Evolutionary conservation across 1,140 invertebrate species (phyloP).

Genomic region (Orussus abietinus): DNA sequence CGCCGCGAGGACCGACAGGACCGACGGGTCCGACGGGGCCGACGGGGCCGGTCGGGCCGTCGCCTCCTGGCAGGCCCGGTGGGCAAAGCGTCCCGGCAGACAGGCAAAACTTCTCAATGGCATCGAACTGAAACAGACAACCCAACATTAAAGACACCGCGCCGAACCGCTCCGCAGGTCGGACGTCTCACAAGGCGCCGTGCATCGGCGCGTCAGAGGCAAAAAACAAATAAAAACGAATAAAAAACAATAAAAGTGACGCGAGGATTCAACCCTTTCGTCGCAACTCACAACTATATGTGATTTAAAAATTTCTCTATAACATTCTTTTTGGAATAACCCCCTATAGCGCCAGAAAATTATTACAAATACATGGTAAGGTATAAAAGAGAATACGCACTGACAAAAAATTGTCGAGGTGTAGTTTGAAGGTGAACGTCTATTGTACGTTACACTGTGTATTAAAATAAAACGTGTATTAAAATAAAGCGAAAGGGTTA

Average conservation of each 20-base stretch:
- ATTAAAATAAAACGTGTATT: no score
- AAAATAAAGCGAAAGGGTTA: no score
- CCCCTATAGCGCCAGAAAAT: no score
- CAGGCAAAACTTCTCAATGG: slow-evolving; percentile 71
- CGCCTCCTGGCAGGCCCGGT: slow-evolving; percentile 66
- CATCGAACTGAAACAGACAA: slow-evolving; percentile 61
- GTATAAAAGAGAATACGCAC: no score
- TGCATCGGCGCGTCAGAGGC: background rate
- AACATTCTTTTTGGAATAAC: no score
- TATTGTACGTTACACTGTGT: no score
- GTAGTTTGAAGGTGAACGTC: no score
- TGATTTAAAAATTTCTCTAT: slow-evolving; percentile 10
- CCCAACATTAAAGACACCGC: slow-evolving; percentile 10
- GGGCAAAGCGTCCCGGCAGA: slow-evolving; percentile 78
- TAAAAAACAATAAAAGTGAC: slow-evolving; percentile 1
- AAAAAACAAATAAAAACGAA: background rate
- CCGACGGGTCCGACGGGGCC: slow-evolving; percentile 65
- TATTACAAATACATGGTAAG: no score
- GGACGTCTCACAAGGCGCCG: background rate
- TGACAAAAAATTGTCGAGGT: no score
- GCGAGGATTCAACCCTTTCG: slow-evolving; percentile 8
- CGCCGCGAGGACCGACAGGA: slow-evolving; percentile 59
- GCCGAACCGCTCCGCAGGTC: background rate
- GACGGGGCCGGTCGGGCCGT: slow-evolving; percentile 75
- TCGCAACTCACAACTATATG: slow-evolving; percentile 12